These are phyloP conservation scores for Rhopalosiphum padi DNA, from an alignment of 1,140 invertebrate species.

Conservation along the genomic window DNA sequence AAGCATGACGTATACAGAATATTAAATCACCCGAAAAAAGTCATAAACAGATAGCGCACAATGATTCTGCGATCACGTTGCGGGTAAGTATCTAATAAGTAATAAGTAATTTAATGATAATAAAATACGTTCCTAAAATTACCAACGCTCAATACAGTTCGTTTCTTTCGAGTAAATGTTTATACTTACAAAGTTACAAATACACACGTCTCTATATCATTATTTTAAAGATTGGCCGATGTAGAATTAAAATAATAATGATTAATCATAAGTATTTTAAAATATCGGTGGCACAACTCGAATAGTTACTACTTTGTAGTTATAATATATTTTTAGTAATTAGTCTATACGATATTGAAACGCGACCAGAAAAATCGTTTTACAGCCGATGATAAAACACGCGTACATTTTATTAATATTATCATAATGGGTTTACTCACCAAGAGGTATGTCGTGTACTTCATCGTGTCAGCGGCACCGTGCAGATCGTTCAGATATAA, in stretches of 20 bases:
- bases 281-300: neutral
- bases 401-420: neutral
- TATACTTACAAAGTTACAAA: neutral
- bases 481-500: neutral
- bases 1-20: neutral
- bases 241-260: neutral
- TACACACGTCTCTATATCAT: neutral
- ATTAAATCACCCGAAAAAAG: neutral
- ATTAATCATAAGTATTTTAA: neutral
- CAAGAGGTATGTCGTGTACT: conserved; percentile 30
- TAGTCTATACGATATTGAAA: neutral
- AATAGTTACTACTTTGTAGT: neutral
- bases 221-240: neutral
- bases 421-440: conserved; percentile 7
- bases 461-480: neutral
- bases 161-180: neutral
- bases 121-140: neutral
- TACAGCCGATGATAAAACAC: neutral
- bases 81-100: neutral
- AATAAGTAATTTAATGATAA: neutral
- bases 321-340: neutral
- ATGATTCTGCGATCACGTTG: neutral
- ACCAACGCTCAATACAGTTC: neutral
- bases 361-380: neutral
- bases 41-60: neutral